Evolutionary conservation across 2,113 vertebrate genomes (phyloP).

Genomic region (Ptilorrhoa leucosticta): DNA sequence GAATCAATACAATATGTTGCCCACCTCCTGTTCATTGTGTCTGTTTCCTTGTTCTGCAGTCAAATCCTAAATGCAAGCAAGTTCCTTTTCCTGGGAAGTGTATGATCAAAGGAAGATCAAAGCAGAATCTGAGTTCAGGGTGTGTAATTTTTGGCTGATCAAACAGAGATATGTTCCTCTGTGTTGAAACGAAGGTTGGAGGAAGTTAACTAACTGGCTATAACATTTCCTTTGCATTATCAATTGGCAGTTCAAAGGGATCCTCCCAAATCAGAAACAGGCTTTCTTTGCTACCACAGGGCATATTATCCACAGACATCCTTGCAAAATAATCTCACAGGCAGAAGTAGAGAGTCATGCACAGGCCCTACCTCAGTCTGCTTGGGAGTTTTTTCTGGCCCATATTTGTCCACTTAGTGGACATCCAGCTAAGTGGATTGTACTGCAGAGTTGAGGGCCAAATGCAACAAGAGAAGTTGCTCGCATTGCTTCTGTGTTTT

Average conservation of each 20-base stretch:
- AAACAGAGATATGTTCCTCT: not conserved
- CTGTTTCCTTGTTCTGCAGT: not conserved
- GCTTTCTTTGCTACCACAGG: not conserved
- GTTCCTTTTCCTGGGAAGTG: not conserved
- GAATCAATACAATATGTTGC: not conserved
- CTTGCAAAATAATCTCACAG: not conserved
- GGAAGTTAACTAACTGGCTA: not conserved
- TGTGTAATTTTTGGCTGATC: not conserved
- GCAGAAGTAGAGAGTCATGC: not conserved
- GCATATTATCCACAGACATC: not conserved
- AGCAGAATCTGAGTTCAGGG: not conserved
- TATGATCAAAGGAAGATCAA: not conserved
- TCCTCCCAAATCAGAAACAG: not conserved
- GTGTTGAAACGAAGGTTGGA: not conserved
- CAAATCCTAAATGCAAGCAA: not conserved
- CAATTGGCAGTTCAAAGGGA: not conserved
- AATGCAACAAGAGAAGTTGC: not conserved
- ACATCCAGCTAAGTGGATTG: not conserved
- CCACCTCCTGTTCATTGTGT: not conserved
- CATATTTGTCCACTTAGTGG: fast-evolving
- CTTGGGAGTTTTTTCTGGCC: not conserved
- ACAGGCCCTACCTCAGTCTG: not conserved
- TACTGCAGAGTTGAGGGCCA: not conserved
- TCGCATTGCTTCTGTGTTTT: not conserved
- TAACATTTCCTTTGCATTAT: not conserved